Percentiles rank a stretch among this genome's conserved stretches.
Conservation (phyloP, 1,140 invertebrate species). For the Steinernema khuongi region DNA sequence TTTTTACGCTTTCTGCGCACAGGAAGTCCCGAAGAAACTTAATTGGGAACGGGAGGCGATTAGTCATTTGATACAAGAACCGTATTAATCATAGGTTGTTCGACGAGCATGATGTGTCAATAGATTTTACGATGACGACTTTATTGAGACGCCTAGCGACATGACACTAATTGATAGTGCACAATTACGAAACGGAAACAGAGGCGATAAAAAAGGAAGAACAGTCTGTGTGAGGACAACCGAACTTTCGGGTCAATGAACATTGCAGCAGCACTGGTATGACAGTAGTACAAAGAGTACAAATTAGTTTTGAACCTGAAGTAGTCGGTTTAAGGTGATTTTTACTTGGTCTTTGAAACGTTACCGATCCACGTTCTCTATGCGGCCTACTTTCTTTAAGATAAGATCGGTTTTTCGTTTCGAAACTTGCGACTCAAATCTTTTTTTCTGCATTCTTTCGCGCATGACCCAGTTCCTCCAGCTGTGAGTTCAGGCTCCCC, state of each 20-base stretch:
- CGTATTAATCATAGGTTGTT: not conserved
- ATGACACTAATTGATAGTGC: conserved; percentile 3
- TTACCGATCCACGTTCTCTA: no score
- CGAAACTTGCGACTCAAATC: not conserved
- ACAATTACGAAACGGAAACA: not conserved
- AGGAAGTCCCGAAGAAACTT: not conserved
- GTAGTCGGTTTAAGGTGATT: no score
- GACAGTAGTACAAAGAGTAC: no score
- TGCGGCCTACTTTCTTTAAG: not conserved
- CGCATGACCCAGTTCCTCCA: not conserved
- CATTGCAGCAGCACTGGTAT: no score
- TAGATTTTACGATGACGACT: conserved; percentile 2
- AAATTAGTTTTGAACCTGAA: no score
- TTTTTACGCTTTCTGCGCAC: not conserved
- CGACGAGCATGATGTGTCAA: not conserved
- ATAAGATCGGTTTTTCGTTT: not conserved
- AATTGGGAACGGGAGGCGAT: conserved; percentile 1
- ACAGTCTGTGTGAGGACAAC: no score
- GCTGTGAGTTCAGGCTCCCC: not conserved
- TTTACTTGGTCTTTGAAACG: no score
- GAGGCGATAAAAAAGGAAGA: not conserved
- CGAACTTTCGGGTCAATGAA: no score
- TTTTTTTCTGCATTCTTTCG: conserved; percentile 1
- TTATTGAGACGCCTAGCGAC: not conserved
- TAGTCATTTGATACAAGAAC: not conserved